phyloP scores from a whole-genome alignment of 2,888 invertebrate genomes.

The Dysmachus trigonus region DNA sequence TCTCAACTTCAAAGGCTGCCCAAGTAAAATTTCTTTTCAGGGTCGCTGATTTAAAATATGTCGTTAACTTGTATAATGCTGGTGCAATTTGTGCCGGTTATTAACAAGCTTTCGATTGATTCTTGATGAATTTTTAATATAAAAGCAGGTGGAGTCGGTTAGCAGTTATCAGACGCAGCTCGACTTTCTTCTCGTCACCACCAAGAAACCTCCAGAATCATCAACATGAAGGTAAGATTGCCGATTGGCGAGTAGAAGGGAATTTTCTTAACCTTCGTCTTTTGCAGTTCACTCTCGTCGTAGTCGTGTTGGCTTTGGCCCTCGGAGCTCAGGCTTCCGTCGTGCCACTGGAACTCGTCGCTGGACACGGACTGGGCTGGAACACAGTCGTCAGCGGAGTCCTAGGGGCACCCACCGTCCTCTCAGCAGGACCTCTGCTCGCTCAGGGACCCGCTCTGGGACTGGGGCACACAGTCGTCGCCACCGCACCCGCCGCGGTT shows the following conservation, averaged over 20 bases:
- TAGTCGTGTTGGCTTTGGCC: constrained; percentile 62
- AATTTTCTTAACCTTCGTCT: background rate
- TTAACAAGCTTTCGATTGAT: background rate
- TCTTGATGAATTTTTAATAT: constrained; percentile 21
- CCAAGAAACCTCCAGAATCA: background rate
- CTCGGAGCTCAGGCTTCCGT: constrained; percentile 61
- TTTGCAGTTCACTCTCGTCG: constrained; percentile 57
- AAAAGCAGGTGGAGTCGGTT: background rate
- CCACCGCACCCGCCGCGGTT: constrained; percentile 61
- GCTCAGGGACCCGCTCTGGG: constrained; percentile 20
- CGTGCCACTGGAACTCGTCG: constrained; percentile 50
- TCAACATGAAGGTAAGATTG: constrained; percentile 33
- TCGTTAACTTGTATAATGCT: too few species aligned
- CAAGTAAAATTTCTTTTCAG: too few species aligned
- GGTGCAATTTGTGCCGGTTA: background rate
- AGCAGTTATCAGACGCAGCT: background rate
- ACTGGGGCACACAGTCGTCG: constrained; percentile 57
- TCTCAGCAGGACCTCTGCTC: background rate
- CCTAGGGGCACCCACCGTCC: background rate
- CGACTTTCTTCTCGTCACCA: background rate
- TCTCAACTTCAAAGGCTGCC: too few species aligned
- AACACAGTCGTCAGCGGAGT: constrained; percentile 23
- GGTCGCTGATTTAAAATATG: too few species aligned
- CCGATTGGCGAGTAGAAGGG: background rate
- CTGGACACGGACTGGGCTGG: constrained; percentile 1